Base-by-base conservation (phyloP, 2,113 vertebrate species). In the Sitta europaea region DNA sequence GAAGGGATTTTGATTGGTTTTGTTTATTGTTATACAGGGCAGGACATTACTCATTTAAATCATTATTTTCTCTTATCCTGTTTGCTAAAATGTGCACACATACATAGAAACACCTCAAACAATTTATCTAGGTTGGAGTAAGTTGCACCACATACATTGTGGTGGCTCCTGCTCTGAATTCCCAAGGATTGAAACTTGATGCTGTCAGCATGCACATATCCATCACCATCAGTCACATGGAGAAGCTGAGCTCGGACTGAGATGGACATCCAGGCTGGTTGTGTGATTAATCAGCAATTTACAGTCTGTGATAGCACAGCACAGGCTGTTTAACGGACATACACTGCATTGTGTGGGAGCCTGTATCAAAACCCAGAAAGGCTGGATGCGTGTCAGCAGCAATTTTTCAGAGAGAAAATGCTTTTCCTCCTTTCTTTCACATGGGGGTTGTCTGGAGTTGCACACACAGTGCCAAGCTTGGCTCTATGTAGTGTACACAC, bases 191-290 rank as follows among this genome's bases (percentile, higher is more conserved):
- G 97, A 10, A 95, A 92, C 61, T 91, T 71, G 61, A 97, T 97
- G 91, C 97, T 70, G 40, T 97, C 92, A 38, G 97, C 68, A 33
- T 70, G 90, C 50, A 97, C 45, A 33, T 96, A 98, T 28, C 98
- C 97, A 3, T 94, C 24, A 7, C 86, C 92, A 87, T 98, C 97
- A 6, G 97, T 98, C 19, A 83, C 92, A 6, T 81, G 96, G 59
- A 97, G 75, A 38, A 77, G 90, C 97, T 97, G 71, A 98, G 96
- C 72, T 96, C 84, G 11, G 98, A 97, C 98, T 96, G 71, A 65
- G 94, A 87, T 0, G 31, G 58, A 53, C 28, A 27, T 10, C n/a
- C 45, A 70, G 47, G 31, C 35, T 6, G 1, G 10, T 6, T 35
- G 36, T 42, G 70, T 55, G 43, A 43, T 35, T 67, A 63, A 76